Evolutionary conservation across 2,113 vertebrate genomes (phyloP), one percentile per base, ranked within the genome.

Genomic region (Anarrhichthys ocellatus): DNA sequence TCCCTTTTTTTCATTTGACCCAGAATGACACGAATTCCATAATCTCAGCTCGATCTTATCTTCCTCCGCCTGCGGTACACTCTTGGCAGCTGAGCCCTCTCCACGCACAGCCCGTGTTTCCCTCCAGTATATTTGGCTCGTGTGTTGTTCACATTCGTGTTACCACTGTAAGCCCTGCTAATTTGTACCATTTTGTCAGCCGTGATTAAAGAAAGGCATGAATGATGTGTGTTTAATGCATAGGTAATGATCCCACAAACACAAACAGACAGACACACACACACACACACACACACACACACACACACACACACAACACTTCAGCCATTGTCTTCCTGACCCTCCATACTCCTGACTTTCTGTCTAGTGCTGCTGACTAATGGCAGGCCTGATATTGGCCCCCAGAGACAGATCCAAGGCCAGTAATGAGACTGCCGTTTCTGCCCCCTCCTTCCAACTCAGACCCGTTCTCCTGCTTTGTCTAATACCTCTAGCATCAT

Each of bases 351-450:
- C 61, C 59, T 82, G 84, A 86, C 66, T 76, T 72, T 50, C 81
- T 86, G 68, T 75, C 67, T 80, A 50, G 38, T 76, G 82, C 89
- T 82, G 70, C 76, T 70, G 68, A 76, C 84, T 91, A 89, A 91
- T 89, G 44, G 86, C 40, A 81, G 68, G 76, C 79, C 84, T 65
- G 77, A 81, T 79, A 88, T 66, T 86, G 80, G 89, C 86, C 92
- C 84, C 89, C 9, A 73, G 92, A 90, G 93, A 92, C 80, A 81
- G 63, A 87, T 88, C 78, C 66, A 44, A 73, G 84, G 74, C 86
- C 91, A 89, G 87, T 92, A 93, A 94, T 94, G 92, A 94, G 89
- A 83, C 84, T 82, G 84, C 87, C 79, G 52, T 89, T 88, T 84
- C 76, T 56, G 71, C 87, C 66, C 67, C 56, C 65, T 85, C 76